Conservation (phyloP, 2,888 invertebrate species). For the Parelbella ahira region DNA sequence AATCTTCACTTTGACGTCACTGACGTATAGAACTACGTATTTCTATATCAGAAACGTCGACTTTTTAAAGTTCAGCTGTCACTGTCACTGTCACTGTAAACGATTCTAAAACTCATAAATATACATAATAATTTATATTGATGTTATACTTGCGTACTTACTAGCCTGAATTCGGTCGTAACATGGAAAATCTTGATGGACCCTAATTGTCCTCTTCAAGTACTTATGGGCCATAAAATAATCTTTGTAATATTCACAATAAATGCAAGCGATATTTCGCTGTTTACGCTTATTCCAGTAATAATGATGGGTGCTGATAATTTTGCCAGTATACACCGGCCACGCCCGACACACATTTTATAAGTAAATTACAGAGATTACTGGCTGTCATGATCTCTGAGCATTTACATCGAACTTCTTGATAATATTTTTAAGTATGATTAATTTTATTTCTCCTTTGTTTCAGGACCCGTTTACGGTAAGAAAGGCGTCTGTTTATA, state of each 20-base stretch:
- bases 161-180: conserved; percentile 1
- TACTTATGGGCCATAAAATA: conserved; percentile 11
- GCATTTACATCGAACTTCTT: conserved; percentile 14
- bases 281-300: conserved; percentile 15
- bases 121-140: too few species aligned
- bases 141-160: too few species aligned
- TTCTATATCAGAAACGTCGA: too few species aligned
- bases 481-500: conserved; percentile 42
- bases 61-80: too few species aligned
- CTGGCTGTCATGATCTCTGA: conserved; percentile 2
- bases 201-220: conserved; percentile 9
- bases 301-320: conserved; percentile 12
- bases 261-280: conserved; percentile 9
- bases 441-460: conserved; percentile 55
- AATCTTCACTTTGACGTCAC: too few species aligned
- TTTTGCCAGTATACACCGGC: conserved; percentile 3
- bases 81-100: too few species aligned
- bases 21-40: too few species aligned
- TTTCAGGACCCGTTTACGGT: conserved; percentile 84
- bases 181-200: conserved; percentile 2
- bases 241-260: conserved; percentile 16
- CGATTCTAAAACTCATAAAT: too few species aligned
- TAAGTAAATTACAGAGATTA: conserved; percentile 18
- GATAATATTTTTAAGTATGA: too few species aligned
- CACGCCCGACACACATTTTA: conserved; percentile 12